Base-by-base conservation (phyloP, 2,888 invertebrate species). In the Phaedon cochleariae region DNA sequence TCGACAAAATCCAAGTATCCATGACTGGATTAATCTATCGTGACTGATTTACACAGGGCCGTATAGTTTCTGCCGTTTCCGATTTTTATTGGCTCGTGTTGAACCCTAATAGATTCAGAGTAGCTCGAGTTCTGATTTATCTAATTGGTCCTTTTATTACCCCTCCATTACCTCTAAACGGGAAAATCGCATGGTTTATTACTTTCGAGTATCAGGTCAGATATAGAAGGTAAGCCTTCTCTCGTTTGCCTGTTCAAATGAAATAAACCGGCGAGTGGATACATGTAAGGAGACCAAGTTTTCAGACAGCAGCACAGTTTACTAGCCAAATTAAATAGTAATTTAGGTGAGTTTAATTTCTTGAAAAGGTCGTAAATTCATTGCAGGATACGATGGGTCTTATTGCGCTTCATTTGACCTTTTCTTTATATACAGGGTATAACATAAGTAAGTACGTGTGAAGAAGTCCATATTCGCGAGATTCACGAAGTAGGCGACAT, bases 111-210 rank as follows among this genome's bases (percentile, higher is more conserved):
- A 65, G 61, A 64, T 69, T 55, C 51, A 46, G 34, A 68, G 63
- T 63, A 17, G 58, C 63, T 61, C 48, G 58, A 63, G 49, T 59
- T 45, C 58, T 65, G 68, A 69, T 64, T 69, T 64, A 65, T 73
- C 69, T 70, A 70, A 73, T 70, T 73, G 70, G 68, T 66, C 59
- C 61, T 53, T 65, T 71, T 71, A 70, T 69, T 62, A 64, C 70
- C 57, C 64, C 45, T 62, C 60, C 62, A 64, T 71, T 67, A 66
- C 68, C 68, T 64, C 64, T 62, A 58, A 69, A 70, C 53, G 67
- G 67, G 60, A 69, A 68, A 66, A 71, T 71, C 66, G 69, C 69
- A 69, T 69, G 69, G 67, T 73, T 73, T 68, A 73, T 65, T 62
- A 63, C 37, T 58, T 41, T 63, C 45, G 20, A 55, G 52, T n/a